Evolutionary conservation across 53 echinoderm and acorn worm genomes (phyloP).

Genomic region (Paracentrotus lividus): DNA sequence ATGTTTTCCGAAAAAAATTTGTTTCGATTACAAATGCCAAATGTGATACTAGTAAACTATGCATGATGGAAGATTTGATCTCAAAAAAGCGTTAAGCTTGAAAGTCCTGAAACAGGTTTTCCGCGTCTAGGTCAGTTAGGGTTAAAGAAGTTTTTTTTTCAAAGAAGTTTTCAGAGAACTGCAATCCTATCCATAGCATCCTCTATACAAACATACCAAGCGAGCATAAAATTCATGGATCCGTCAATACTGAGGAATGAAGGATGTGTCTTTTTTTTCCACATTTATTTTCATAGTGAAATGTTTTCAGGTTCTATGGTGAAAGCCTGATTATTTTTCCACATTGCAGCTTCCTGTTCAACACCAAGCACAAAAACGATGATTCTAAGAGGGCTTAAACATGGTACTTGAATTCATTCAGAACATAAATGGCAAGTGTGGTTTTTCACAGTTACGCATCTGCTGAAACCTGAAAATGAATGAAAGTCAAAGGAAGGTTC

Average conservation of each 20-base stretch:
- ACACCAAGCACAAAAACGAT: background rate
- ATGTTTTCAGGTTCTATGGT: background rate
- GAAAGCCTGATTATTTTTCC: background rate
- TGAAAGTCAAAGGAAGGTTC: background rate
- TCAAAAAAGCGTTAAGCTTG: no score
- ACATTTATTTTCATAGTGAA: background rate
- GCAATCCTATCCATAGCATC: no score
- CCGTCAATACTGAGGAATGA: background rate
- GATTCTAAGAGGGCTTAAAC: background rate
- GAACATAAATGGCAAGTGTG: background rate
- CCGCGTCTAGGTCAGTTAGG: no score
- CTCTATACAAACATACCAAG: no score
- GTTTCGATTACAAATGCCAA: no score
- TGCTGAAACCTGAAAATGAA: background rate
- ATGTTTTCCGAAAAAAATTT: no score
- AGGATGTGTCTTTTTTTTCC: background rate
- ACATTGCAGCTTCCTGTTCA: background rate
- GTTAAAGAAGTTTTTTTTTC: no score
- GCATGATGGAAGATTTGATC: no score
- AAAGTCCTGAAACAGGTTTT: no score
- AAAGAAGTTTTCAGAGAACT: no score
- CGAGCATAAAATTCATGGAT: background rate
- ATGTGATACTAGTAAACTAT: no score
- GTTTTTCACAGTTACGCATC: background rate
- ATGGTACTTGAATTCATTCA: background rate